Evolutionary conservation across 2,113 vertebrate species (phyloP).

Genomic region (Anolis carolinensis): DNA sequence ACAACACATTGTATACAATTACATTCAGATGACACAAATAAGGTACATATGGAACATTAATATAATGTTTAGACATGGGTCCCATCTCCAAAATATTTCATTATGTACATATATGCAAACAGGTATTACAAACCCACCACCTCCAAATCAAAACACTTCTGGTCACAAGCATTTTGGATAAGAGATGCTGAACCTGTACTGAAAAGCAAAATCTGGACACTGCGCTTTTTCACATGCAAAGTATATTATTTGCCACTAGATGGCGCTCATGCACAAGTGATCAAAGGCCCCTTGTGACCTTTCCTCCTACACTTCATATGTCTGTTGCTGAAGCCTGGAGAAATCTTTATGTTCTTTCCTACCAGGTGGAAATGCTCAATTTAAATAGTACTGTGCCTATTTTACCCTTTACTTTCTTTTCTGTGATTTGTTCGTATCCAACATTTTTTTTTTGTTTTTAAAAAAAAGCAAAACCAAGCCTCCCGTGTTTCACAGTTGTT

Average conservation of each 20-base stretch:
- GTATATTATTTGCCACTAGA: not conserved
- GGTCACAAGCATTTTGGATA: no score
- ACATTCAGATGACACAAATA: no score
- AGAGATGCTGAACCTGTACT: not conserved
- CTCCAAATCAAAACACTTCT: no score
- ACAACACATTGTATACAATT: no score
- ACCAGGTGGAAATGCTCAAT: not conserved
- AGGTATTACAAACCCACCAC: no score
- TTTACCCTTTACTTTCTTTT: not conserved
- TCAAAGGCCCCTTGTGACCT: not conserved
- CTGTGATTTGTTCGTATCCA: not conserved
- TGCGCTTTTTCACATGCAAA: not conserved
- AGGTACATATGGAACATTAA: no score
- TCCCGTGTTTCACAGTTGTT: slow-evolving; percentile 33
- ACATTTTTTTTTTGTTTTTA: not conserved
- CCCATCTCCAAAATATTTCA: no score
- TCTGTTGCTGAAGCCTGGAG: not conserved
- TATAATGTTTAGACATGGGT: no score
- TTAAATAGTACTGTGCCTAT: not conserved
- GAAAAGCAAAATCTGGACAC: not conserved
- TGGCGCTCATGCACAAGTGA: slow-evolving; percentile 25
- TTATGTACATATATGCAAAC: no score
- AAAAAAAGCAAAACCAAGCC: not conserved
- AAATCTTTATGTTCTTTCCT: not conserved
- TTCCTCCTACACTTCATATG: not conserved